Evolutionary conservation across 2,797 vertebrate species (phyloP), one percentile per base, ranked within the genome.

Genomic region (Amniataba percoides): DNA sequence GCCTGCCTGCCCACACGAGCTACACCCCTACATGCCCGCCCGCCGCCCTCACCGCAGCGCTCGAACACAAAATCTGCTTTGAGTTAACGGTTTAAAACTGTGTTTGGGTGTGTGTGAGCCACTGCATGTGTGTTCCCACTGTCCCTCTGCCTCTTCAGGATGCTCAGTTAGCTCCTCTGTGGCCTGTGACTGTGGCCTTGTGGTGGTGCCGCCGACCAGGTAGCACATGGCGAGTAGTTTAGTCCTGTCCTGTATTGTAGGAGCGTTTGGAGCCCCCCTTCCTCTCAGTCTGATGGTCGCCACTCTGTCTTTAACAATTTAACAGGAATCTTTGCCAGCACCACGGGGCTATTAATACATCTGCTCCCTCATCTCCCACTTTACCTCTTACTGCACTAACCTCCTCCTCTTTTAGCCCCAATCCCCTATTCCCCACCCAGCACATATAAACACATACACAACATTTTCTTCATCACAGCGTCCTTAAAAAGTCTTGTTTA

Each of bases 31-130:
- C 85, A 82, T 81, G 87, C 91, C 82, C 76, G 73, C 70, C 83
- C 72, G 62, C 90, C 80, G 49, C 84, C 63, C 74, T 87, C 82
- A 87, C 82, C 91, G 61, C 91, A 92, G 77, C 82, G 43, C 80
- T 71, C 77, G 1, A 82, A 90, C 85, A 81, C 74, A 73, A 84
- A 92, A 90, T 92, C 91, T 92, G 92, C 87, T 93, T 93, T 70
- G 52, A 90, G 83, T 94, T 93, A 93, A 88, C 45, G 59, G 83
- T 88, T 92, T 80, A 74, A 88, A 90, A 81, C 68, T 78, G 65
- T 85, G 80, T 80, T 63, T 78, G 88, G 52, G 82, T 78, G 78
- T 79, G 76, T 72, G 19, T 69, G 58, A 72, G 64, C 74, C 11
- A 5, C 75, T 79, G 74, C 73, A 73, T 88, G 83, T 88, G 90